A percentile compares a stretch with the other conserved stretches of the same genome.
These are phyloP conservation scores for Drosophila equinoxialis DNA, from an alignment of 1,140 invertebrate species.

Conservation along the genomic window DNA sequence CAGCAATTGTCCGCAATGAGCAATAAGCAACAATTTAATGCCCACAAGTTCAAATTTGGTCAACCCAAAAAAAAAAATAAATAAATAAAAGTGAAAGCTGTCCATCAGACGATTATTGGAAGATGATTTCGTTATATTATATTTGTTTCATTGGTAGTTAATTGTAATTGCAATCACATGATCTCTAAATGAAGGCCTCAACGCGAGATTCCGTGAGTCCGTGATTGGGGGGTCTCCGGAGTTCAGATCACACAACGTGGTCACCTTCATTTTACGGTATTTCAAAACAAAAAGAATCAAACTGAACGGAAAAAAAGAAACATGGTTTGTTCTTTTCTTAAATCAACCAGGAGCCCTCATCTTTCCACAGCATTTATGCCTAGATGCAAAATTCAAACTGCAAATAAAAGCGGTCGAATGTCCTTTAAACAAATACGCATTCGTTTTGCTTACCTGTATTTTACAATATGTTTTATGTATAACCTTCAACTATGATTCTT, in stretches of 20 bases:
- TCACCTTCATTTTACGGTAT: too few relatives aligned
- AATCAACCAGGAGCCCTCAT: neutral
- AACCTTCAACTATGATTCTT: too few relatives aligned
- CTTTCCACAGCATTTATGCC: neutral
- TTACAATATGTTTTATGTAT: too few relatives aligned
- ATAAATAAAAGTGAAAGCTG: conserved; percentile 64
- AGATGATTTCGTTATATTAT: neutral
- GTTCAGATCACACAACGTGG: conserved; percentile 3
- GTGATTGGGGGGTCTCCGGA: neutral
- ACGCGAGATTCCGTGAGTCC: neutral
- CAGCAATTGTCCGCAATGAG: conserved; percentile 34
- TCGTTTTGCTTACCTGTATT: too few relatives aligned
- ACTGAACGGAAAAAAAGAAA: neutral
- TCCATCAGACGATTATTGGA: conserved; percentile 48
- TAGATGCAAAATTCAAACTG: too few relatives aligned
- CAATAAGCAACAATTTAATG: conserved; percentile 46
- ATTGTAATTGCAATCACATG: neutral
- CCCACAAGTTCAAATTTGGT: conserved; percentile 1
- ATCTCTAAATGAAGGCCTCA: neutral
- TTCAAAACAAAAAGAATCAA: neutral
- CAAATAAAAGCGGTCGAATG: too few relatives aligned
- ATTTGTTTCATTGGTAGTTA: neutral
- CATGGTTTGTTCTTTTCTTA: neutral
- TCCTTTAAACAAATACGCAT: too few relatives aligned
- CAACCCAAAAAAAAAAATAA: neutral